These are phyloP conservation scores for Aegithalos caudatus DNA, from an alignment of 2,113 vertebrate genomes.

Conservation along the genomic window DNA sequence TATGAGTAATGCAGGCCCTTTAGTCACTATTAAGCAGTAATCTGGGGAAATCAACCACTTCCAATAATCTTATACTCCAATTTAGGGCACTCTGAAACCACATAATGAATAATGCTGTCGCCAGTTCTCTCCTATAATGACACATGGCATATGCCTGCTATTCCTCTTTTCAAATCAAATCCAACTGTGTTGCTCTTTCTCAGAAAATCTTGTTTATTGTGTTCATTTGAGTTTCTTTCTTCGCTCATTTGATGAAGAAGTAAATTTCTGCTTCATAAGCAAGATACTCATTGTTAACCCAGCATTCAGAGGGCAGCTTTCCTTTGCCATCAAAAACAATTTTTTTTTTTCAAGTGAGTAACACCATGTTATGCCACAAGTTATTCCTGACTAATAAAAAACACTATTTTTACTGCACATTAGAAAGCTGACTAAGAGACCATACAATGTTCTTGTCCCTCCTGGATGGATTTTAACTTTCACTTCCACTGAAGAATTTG, in stretches of 20 bases:
- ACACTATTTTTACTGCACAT: not conserved
- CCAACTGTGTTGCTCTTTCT: slow-evolving; percentile 4
- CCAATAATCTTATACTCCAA: slow-evolving; percentile 76
- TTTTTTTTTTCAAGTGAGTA: slow-evolving; percentile 17
- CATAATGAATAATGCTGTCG: slow-evolving; percentile 74
- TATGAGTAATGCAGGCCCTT: slow-evolving; percentile 73
- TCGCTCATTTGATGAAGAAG: slow-evolving; percentile 3
- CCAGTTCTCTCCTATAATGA: slow-evolving; percentile 70
- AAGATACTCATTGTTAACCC: not conserved
- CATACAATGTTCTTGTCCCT: not conserved
- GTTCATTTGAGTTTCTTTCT: slow-evolving; percentile 11
- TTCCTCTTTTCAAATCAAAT: slow-evolving; percentile 69
- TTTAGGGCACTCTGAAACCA: slow-evolving; percentile 75
- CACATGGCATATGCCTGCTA: slow-evolving; percentile 71
- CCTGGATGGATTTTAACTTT: not conserved
- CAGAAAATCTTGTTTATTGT: slow-evolving; percentile 48
- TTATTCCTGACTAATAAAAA: slow-evolving; percentile 8
- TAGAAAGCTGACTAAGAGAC: not conserved
- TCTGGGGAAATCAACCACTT: slow-evolving; percentile 79
- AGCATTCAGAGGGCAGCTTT: not conserved
- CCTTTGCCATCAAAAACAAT: not conserved
- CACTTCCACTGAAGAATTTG: not conserved
- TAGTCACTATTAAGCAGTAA: slow-evolving; percentile 77
- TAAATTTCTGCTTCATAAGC: not conserved
- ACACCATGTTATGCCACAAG: slow-evolving; percentile 5